Percentiles rank a stretch among this genome's conserved stretches.
Evolutionary conservation across 2,113 vertebrate genomes (phyloP).

Genomic region (Amphilophus citrinellus): DNA sequence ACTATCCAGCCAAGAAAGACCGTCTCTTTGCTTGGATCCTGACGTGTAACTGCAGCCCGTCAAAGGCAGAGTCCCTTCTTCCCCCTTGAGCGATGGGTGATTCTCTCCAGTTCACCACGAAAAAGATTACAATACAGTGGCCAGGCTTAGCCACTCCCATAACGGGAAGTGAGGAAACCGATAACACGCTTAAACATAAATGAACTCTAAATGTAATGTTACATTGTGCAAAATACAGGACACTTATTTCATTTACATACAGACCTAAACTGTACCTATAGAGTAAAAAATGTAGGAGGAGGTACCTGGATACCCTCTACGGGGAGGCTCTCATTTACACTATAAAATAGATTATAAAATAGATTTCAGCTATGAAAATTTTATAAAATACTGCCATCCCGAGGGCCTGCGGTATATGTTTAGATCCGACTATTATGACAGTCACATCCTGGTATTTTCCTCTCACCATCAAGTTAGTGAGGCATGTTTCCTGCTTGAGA

Average conservation of each 20-base stretch:
- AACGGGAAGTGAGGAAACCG: neutral
- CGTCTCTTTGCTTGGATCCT: conserved; percentile 7
- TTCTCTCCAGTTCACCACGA: conserved; percentile 39
- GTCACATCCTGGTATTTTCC: conserved; percentile 62
- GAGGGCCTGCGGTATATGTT: conserved; percentile 13
- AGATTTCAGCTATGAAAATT: neutral
- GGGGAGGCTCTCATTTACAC: neutral
- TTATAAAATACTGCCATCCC: neutral
- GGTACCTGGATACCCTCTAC: neutral
- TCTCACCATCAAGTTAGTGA: conserved; percentile 19
- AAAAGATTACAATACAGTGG: conserved; percentile 33
- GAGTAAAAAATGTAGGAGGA: neutral
- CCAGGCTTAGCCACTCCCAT: neutral
- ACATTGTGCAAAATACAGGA: neutral
- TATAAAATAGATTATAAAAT: too few relatives aligned
- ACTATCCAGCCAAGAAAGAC: neutral
- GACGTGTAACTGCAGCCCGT: conserved; percentile 43
- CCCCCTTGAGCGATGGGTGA: neutral
- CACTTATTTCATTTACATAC: neutral
- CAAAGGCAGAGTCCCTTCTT: conserved; percentile 11
- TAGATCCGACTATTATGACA: conserved; percentile 22
- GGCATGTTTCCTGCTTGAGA: conserved; percentile 52
- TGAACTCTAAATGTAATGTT: neutral
- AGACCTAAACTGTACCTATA: neutral
- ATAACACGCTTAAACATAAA: conserved; percentile 13